phyloP scores from a whole-genome alignment of 1,140 invertebrate species.

The Anoplolepis gracilipes region DNA sequence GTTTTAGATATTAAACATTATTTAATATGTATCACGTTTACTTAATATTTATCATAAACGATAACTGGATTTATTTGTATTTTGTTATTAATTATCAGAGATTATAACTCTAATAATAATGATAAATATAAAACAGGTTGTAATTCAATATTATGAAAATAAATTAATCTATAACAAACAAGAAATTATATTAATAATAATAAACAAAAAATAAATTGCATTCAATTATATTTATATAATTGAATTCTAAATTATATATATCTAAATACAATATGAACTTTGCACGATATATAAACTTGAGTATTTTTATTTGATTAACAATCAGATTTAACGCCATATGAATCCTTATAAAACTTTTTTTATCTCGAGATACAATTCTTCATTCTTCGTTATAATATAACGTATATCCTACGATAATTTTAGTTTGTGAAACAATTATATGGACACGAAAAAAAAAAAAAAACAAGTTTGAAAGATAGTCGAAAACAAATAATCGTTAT shows the following conservation, averaged over 20 bases:
- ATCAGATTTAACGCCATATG: not conserved
- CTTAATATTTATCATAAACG: not conserved
- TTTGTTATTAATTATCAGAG: not conserved
- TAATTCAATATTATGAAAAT: not conserved
- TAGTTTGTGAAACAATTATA: not conserved
- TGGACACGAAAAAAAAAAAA: not conserved
- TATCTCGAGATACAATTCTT: not conserved
- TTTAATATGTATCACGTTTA: too few relatives aligned
- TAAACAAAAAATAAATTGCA: not conserved
- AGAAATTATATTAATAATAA: too few relatives aligned
- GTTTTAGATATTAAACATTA: too few relatives aligned
- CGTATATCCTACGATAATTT: not conserved
- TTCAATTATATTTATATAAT: not conserved
- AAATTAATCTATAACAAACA: not conserved
- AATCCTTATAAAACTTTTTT: not conserved
- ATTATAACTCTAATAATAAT: not conserved
- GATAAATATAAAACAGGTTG: not conserved
- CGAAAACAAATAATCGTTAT: conserved; percentile 5
- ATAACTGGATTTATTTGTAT: not conserved
- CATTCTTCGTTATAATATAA: too few relatives aligned
- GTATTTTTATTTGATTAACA: not conserved
- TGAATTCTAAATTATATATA: too few relatives aligned
- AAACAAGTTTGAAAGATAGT: not conserved
- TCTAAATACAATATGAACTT: not conserved
- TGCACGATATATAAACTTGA: not conserved